Conservation (phyloP, 2,797 vertebrate species). For the Cossypha dichroa region DNA sequence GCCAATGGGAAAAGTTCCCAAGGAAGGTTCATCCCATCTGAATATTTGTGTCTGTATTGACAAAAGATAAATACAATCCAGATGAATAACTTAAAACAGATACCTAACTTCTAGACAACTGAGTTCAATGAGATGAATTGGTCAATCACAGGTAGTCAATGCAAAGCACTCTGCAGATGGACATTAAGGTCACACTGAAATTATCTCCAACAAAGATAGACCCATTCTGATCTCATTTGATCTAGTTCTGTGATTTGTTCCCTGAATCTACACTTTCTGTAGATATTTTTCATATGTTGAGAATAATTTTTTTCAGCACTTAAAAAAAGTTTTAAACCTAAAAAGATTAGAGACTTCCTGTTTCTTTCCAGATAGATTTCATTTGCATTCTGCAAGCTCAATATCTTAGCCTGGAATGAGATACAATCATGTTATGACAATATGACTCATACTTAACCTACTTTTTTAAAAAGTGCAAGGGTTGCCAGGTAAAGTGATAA, state of each 20-base stretch:
- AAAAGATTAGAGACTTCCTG: background rate
- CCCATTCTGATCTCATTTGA: background rate
- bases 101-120: background rate
- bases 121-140: background rate
- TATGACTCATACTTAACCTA: background rate
- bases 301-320: background rate
- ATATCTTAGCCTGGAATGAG: background rate
- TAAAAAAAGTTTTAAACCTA: background rate
- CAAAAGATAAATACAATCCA: background rate
- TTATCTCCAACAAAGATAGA: background rate
- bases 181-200: background rate
- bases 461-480: background rate
- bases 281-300: background rate
- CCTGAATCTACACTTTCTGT: background rate
- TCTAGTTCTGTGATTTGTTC: background rate
- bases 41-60: background rate
- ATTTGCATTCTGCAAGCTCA: background rate
- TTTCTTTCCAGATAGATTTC: background rate
- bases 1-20: background rate
- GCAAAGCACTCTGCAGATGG: background rate
- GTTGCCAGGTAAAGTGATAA: background rate
- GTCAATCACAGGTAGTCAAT: background rate
- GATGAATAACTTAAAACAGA: background rate
- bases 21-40: background rate
- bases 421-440: background rate